phyloP scores from a whole-genome alignment of 2,113 vertebrate genomes.

The Axis porcinus region DNA sequence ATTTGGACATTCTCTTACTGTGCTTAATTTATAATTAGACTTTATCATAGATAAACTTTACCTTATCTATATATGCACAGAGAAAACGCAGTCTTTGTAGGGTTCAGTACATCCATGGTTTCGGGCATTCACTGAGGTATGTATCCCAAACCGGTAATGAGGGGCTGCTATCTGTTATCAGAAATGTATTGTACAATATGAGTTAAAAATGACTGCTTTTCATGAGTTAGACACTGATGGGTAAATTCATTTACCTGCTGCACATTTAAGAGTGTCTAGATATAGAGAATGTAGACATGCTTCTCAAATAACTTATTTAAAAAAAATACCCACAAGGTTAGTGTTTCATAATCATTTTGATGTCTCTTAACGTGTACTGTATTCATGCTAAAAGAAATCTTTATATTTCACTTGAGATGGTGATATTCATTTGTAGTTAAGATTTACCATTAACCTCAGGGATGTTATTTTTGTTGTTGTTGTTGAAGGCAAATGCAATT shows the following conservation, averaged over 20 bases:
- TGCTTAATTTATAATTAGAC: neutral
- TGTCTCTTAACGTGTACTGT: neutral
- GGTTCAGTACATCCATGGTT: neutral
- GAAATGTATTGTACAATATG: neutral
- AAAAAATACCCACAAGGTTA: neutral
- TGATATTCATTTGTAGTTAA: neutral
- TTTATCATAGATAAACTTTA: neutral
- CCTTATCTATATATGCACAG: neutral
- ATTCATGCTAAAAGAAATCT: neutral
- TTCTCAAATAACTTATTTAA: neutral
- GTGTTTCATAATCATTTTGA: neutral
- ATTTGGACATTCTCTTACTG: neutral
- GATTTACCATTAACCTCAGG: slow-evolving; percentile 12
- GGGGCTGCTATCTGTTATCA: neutral
- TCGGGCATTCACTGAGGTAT: neutral
- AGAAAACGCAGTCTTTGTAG: neutral
- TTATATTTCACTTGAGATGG: neutral
- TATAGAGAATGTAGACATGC: neutral
- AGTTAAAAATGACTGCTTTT: neutral
- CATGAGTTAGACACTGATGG: neutral
- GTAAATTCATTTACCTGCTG: neutral
- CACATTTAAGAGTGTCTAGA: neutral
- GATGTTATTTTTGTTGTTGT: neutral
- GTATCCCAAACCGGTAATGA: neutral
- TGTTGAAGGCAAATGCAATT: slow-evolving; percentile 34